Base-by-base conservation (phyloP, 2,888 invertebrate species). In the Lapara coniferarum region DNA sequence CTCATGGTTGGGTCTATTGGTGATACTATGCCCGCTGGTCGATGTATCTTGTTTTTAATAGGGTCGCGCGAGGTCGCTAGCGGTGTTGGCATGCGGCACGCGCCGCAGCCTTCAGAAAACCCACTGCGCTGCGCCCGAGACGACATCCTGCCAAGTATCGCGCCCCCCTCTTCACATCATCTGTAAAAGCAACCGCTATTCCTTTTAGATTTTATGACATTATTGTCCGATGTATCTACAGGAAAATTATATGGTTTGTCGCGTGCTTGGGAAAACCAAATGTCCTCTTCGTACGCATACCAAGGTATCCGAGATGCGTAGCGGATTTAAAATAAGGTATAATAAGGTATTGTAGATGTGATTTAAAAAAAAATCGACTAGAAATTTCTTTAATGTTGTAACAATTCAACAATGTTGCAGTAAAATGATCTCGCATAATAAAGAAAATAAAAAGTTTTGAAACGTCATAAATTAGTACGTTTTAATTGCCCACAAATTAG, bases 21-120 rank as follows among this genome's bases (percentile, higher is more conserved):
- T 84, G 85, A 88, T 81, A 90, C 92, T 93, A 91, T 87, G 85
- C 76, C 81, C 78, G 82, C 79, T 83, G 76, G 82, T 72, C 86
- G 85, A 80, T 79, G 90, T 88, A 85, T 89, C 88, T 89, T 85
- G 91, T 93, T 89, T 89, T 93, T 92, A 93, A 93, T 92, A 92
- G 91, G 92, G 89, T 89, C 85, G 88, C 71, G 75, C 91, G 91
- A 93, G 93, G 92, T 91, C 92, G 85, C 70, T 66, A 72, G 80
- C 84, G 77, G 85, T 82, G 91, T 93, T 93, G 91, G 93, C 93
- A 93, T 93, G 93, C 93, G 93, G 89, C 93, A 84, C 93, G 92
- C 89, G 89, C 85, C 90, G 84, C 92, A 93, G 93, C 93, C 93
- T 93, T 93, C 93, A 91, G 92, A 92, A 93, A 92, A 91, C 89